Base-by-base conservation (phyloP, 2,797 vertebrate genomes). In the Channa striata region DNA sequence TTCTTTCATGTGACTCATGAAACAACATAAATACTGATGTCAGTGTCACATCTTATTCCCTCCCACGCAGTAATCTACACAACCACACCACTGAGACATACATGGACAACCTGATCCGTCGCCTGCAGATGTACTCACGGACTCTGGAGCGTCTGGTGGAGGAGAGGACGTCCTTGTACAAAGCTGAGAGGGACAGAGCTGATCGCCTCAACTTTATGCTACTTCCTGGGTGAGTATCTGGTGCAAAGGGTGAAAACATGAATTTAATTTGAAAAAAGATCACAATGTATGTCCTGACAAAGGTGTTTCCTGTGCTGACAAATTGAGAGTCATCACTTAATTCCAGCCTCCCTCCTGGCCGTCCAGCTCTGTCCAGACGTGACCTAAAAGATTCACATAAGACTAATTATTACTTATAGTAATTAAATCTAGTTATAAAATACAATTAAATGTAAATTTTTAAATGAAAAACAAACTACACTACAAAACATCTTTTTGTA, bases 71-170 rank as follows among this genome's bases (percentile, higher is more conserved):
- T 81, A 96, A 96, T 81, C 94, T 96, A 68, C 96, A 99, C 53
- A 96, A 95, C 79, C 95, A 98, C 73, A 96, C 90, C 74, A 97
- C 90, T 46, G 96, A 98, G 90, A 98, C 94, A 10, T 99, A 99
- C 86, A 98, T 99, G 98, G 97, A 99, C 87, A 99, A 97, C 63
- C 92, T 99, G 90, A 97, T 99, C 83, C 94, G 96, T 1, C 95
- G 98, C 16, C 93, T 99, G 37, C 97, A 99, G 92, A 94, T 98
- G 61, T 99, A 99, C 82, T 99, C 97, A 17, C 94, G 94, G 69
- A 99, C 98, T 72, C 84, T 99, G 89, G 98, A 99, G 84, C 94
- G 94, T 40, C 90, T 99, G 85, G 98, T 99, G 75, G 97, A 99
- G 83, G 96, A 98, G 71, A 94, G 98, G 65, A 99, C 97, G 0